These are phyloP conservation scores for Galagoides demidoff DNA, from an alignment of 2,797 vertebrate species.

Conservation along the genomic window DNA sequence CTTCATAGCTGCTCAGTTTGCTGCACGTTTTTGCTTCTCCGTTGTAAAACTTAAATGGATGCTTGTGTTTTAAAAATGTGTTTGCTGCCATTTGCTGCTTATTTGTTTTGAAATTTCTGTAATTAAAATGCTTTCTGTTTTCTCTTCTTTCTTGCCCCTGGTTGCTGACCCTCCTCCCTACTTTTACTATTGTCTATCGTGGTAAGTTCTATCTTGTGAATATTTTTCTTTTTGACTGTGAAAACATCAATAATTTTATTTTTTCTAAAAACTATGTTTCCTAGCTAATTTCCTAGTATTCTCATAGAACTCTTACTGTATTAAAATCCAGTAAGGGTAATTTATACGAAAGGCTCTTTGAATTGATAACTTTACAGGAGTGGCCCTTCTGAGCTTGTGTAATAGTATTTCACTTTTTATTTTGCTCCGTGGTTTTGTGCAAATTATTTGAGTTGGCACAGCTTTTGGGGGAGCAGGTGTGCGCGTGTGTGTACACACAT, in stretches of 20 bases:
- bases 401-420: slow-evolving; percentile 52
- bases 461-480: slow-evolving; percentile 48
- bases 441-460: slow-evolving; percentile 82
- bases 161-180: slow-evolving; percentile 98
- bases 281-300: slow-evolving; percentile 83
- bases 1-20: slow-evolving; percentile 85
- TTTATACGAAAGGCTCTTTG: slow-evolving; percentile 20
- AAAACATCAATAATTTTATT: slow-evolving; percentile 83
- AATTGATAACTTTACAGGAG: slow-evolving; percentile 25
- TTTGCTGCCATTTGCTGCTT: slow-evolving; percentile 90
- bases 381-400: slow-evolving; percentile 6
- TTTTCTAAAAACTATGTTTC: slow-evolving; percentile 85
- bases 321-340: slow-evolving; percentile 70
- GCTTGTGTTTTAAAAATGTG: slow-evolving; percentile 83
- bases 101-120: slow-evolving; percentile 93
- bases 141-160: slow-evolving; percentile 97
- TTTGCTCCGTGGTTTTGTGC: slow-evolving; percentile 47
- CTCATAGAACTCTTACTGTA: slow-evolving; percentile 49
- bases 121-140: slow-evolving; percentile 99
- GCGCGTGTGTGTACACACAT: neutral
- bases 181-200: slow-evolving; percentile 99
- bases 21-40: slow-evolving; percentile 86
- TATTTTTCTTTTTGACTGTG: slow-evolving; percentile 85
- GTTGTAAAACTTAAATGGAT: slow-evolving; percentile 86
- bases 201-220: slow-evolving; percentile 98